These are phyloP conservation scores for Barbus barbus DNA, from an alignment of 2,113 vertebrate genomes.

Conservation along the genomic window DNA sequence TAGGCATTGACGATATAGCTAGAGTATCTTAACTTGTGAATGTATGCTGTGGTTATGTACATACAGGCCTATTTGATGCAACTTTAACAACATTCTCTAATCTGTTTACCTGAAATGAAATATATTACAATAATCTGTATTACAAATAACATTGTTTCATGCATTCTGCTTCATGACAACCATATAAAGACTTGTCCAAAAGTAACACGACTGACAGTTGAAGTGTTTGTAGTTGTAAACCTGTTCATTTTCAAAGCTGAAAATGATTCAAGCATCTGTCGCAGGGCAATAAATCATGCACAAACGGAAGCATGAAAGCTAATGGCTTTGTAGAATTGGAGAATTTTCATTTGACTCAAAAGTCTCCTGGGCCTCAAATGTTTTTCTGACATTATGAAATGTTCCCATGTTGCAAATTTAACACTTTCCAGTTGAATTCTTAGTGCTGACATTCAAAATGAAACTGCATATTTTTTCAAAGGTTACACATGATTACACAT, in stretches of 20 bases:
- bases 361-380: slow-evolving; percentile 24
- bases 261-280: slow-evolving; percentile 32
- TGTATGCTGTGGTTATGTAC: neutral
- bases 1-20: neutral
- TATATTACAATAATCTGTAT: neutral
- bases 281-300: slow-evolving; percentile 39
- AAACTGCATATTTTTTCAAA: slow-evolving; percentile 24
- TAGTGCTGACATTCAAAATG: slow-evolving; percentile 26
- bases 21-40: neutral
- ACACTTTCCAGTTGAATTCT: slow-evolving; percentile 33
- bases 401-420: slow-evolving; percentile 32
- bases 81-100: neutral
- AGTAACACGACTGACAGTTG: slow-evolving; percentile 5
- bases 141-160: neutral
- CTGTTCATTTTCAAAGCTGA: slow-evolving; percentile 13
- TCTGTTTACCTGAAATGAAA: neutral
- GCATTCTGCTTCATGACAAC: neutral
- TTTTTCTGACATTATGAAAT: slow-evolving; percentile 28
- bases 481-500: neutral
- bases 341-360: slow-evolving; percentile 35
- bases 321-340: slow-evolving; percentile 20
- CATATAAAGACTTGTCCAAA: neutral
- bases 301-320: slow-evolving; percentile 11
- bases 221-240: slow-evolving; percentile 8
- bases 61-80: neutral